These are phyloP conservation scores for Columba janthina DNA, from an alignment of 2,113 vertebrate genomes.

Conservation along the genomic window DNA sequence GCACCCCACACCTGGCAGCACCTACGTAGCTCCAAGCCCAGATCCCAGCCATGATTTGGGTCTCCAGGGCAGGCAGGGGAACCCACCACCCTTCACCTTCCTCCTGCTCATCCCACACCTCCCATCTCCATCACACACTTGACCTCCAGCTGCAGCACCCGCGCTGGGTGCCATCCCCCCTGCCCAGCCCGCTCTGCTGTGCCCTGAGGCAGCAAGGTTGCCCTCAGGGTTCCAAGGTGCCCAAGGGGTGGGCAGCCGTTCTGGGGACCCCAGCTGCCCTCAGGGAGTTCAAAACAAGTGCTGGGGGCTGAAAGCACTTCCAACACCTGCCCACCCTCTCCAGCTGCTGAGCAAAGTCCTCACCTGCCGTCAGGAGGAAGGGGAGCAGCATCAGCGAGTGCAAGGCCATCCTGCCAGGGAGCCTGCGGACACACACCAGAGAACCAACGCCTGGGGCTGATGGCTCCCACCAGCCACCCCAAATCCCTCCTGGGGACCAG, in stretches of 20 bases:
- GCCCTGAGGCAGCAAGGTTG: background rate
- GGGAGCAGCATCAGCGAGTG: background rate
- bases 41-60: accelerated
- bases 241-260: background rate
- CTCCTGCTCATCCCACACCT: background rate
- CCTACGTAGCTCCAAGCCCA: background rate
- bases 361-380: constrained; percentile 43
- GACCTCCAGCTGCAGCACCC: background rate
- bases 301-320: background rate
- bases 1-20: accelerated
- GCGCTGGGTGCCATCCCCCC: background rate
- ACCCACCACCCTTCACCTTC: background rate
- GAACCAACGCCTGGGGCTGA: background rate
- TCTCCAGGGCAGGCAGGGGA: background rate
- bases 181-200: background rate
- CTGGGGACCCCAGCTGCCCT: background rate
- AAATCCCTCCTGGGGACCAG: background rate
- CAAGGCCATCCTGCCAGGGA: constrained; percentile 1
- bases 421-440: background rate
- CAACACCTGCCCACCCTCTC: accelerated
- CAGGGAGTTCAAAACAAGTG: accelerated
- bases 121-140: accelerated
- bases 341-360: background rate
- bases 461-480: background rate
- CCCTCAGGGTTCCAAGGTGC: background rate